Evolutionary conservation across 2,113 vertebrate genomes (phyloP).

Genomic region (Carettochelys insculpta): DNA sequence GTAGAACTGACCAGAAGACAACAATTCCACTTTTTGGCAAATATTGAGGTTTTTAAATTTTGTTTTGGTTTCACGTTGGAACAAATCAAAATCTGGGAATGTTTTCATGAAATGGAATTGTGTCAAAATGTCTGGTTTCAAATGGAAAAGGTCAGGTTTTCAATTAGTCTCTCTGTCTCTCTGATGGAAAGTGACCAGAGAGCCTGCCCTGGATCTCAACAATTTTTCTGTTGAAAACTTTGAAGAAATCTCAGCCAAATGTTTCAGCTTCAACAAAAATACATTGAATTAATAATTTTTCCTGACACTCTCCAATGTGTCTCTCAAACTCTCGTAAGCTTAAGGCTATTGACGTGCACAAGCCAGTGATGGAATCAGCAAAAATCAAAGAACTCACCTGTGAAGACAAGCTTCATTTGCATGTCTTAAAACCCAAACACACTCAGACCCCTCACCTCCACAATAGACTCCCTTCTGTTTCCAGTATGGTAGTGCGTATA

Average conservation of each 20-base stretch:
- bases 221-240: background rate
- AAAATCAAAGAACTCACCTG: background rate
- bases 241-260: background rate
- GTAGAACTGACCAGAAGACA: background rate
- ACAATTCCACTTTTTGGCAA: background rate
- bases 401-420: background rate
- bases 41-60: conserved; percentile 34
- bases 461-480: background rate
- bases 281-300: background rate
- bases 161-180: background rate
- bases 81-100: conserved; percentile 52
- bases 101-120: conserved; percentile 33
- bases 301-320: background rate
- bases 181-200: background rate
- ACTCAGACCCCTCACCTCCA: background rate
- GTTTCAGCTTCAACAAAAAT: background rate
- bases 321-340: too few species aligned
- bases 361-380: background rate
- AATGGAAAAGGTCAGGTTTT: background rate
- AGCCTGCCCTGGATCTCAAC: background rate
- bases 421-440: background rate
- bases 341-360: background rate
- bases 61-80: conserved; percentile 48
- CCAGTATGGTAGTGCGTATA: background rate
- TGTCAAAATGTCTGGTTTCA: background rate